phyloP scores from a whole-genome alignment of 2,113 vertebrate species.

The Channa maculata region DNA sequence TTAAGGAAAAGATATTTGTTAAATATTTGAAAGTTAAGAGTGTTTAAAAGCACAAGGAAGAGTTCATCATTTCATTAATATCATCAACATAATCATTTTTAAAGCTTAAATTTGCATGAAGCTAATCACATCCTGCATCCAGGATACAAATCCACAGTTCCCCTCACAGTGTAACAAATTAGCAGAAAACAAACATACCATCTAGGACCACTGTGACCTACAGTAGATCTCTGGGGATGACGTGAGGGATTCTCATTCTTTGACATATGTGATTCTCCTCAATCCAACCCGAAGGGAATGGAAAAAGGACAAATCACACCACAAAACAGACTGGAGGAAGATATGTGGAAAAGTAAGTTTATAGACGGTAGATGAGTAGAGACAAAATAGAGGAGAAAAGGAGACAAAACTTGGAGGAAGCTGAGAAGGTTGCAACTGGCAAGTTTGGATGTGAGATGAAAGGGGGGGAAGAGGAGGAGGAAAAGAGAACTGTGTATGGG shows the following conservation, averaged over 20 bases:
- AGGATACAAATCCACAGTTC: neutral
- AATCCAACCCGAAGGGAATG: slow-evolving; percentile 27
- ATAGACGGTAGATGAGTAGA: slow-evolving; percentile 54
- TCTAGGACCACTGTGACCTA: slow-evolving; percentile 34
- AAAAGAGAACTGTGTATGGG: slow-evolving; percentile 68
- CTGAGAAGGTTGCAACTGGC: slow-evolving; percentile 76
- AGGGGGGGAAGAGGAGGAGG: slow-evolving; percentile 72
- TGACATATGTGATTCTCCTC: slow-evolving; percentile 68
- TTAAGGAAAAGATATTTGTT: too few relatives aligned
- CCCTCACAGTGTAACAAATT: too few relatives aligned
- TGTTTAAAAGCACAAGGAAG: neutral
- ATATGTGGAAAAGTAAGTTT: slow-evolving; percentile 41
- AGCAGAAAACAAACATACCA: neutral
- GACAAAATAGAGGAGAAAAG: slow-evolving; percentile 77
- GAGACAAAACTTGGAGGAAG: slow-evolving; percentile 79
- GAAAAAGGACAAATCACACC: slow-evolving; percentile 45
- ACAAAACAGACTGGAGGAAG: slow-evolving; percentile 45
- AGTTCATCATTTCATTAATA: neutral
- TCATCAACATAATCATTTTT: neutral
- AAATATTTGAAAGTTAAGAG: too few relatives aligned
- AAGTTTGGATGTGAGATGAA: slow-evolving; percentile 83
- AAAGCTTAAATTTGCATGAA: neutral
- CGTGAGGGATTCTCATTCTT: slow-evolving; percentile 62
- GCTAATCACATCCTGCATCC: neutral
- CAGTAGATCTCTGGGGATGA: slow-evolving; percentile 54